Percentiles rank a stretch among this genome's conserved stretches.
These are phyloP conservation scores for Macropodus opercularis DNA, from an alignment of 2,797 vertebrate species.

Conservation along the genomic window DNA sequence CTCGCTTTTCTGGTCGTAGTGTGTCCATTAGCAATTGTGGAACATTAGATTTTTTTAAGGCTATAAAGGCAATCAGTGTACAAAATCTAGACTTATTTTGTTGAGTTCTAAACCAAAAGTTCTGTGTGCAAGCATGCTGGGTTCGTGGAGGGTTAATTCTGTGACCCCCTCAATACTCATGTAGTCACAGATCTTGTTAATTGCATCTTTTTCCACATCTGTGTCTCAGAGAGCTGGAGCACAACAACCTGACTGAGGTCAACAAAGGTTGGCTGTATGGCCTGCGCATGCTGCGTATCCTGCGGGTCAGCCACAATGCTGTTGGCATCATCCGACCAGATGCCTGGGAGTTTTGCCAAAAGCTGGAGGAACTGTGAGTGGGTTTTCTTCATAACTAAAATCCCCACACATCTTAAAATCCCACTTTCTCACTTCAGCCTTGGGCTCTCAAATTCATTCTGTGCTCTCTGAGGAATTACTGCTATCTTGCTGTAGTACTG, in stretches of 20 bases:
- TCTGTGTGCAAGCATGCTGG: background rate
- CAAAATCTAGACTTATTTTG: too few relatives aligned
- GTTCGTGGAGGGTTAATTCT: background rate
- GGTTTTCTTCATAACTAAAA: conserved; percentile 41
- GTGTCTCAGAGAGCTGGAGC: conserved; percentile 89
- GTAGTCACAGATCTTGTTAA: background rate
- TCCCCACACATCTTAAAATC: conserved; percentile 15
- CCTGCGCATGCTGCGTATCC: conserved; percentile 88
- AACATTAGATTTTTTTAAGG: background rate
- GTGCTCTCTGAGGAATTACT: conserved; percentile 20
- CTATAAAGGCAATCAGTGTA: too few relatives aligned
- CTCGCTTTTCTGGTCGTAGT: background rate
- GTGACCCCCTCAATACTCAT: background rate
- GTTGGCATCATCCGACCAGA: conserved; percentile 91
- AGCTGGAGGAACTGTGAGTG: conserved; percentile 94
- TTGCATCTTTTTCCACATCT: conserved; percentile 14
- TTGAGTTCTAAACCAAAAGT: background rate
- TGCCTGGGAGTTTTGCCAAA: conserved; percentile 98
- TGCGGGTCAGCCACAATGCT: conserved; percentile 91
- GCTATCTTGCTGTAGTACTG: conserved; percentile 19
- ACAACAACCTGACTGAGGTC: conserved; percentile 97
- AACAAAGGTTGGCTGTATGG: conserved; percentile 98
- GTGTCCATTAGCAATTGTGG: background rate
- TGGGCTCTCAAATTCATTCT: conserved; percentile 25
- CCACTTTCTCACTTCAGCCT: conserved; percentile 24